Base-by-base conservation (phyloP, 2,888 invertebrate species). In the Sinopyrophorus schimmeli region DNA sequence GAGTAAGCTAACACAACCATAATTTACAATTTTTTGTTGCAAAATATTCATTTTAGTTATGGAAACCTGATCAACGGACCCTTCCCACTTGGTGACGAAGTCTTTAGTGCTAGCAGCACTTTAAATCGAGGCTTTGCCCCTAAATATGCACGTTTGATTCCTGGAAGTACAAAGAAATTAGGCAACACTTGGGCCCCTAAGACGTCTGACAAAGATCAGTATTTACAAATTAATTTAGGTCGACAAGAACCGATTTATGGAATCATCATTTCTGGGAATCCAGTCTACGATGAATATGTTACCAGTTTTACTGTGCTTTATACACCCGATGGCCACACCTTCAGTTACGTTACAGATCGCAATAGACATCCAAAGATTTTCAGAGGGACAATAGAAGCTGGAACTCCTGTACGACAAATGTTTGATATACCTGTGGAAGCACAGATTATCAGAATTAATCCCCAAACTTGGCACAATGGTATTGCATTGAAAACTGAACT, bases 391-490 rank as follows among this genome's bases (percentile, higher is more conserved):
- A 69, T 80, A 7, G 83, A 85, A 69, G 74, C 77, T 23, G 74
- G 70, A 0, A 76, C 76, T 0, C 78, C 82, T 0, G 74, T 81
- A 1, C 76, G 79, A 61, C 82, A 87, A 60, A 77, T 84, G 61
- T 84, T 93, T 53, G 72, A 79, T 12, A 75, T 79, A 2, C 89
- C 92, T 0, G 77, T 92, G 35, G 89, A 90, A 67, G 89, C 91
- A 0, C 81, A 80, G 61, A 79, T 82, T 12, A 65, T 92, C 5
- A 79, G 88, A 47, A 76, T 92, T 46, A 79, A 80, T 55, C 92
- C 92, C 0, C 72, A 83, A 15, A 82, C 86, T 2, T 92, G 90
- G 90, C 80, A 86, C 58, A 80, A 80, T 3, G 78, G 73, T 6
- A 83, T 84, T 24, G 64, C 72, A 7, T 71, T 92, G 54, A 76